Evolutionary conservation across 2,797 vertebrate genomes (phyloP).

Genomic region (Cirrhinus molitorella): DNA sequence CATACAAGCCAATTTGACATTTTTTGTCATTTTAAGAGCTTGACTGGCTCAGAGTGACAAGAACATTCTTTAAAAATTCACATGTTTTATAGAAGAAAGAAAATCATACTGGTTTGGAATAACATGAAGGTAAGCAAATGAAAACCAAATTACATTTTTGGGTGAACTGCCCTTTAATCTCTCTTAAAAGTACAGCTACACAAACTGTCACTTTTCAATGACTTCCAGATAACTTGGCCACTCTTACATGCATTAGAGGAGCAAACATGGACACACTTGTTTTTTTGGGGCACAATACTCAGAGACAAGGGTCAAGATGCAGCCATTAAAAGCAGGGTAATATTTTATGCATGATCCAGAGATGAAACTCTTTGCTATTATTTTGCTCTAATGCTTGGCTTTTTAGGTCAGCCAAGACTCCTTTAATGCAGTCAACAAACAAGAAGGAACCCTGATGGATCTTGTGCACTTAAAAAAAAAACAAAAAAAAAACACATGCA

Average conservation of each 20-base stretch:
- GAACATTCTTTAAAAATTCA: background rate
- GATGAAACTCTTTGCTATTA: conserved; percentile 56
- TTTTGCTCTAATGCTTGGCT: conserved; percentile 58
- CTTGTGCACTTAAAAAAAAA: conserved; percentile 33
- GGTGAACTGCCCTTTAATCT: background rate
- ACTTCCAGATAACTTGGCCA: conserved; percentile 48
- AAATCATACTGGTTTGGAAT: no score
- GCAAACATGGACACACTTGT: conserved; percentile 48
- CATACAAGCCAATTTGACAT: background rate
- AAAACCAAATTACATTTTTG: background rate
- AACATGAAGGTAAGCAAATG: background rate
- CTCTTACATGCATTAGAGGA: conserved; percentile 52
- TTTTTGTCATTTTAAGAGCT: background rate
- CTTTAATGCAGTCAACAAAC: conserved; percentile 47
- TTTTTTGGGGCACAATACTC: conserved; percentile 50
- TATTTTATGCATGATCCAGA: conserved; percentile 65
- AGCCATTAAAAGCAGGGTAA: conserved; percentile 58
- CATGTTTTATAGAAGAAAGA: background rate
- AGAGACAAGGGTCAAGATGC: conserved; percentile 46
- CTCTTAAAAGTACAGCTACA: background rate
- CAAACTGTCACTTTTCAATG: conserved; percentile 35
- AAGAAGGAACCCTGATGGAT: conserved; percentile 53
- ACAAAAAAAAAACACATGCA: background rate
- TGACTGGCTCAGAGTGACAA: background rate
- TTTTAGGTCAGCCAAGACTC: conserved; percentile 57